Percentiles rank a stretch among this genome's conserved stretches.
phyloP scores from a whole-genome alignment of 2,113 vertebrate genomes.

The Anguilla japonica region DNA sequence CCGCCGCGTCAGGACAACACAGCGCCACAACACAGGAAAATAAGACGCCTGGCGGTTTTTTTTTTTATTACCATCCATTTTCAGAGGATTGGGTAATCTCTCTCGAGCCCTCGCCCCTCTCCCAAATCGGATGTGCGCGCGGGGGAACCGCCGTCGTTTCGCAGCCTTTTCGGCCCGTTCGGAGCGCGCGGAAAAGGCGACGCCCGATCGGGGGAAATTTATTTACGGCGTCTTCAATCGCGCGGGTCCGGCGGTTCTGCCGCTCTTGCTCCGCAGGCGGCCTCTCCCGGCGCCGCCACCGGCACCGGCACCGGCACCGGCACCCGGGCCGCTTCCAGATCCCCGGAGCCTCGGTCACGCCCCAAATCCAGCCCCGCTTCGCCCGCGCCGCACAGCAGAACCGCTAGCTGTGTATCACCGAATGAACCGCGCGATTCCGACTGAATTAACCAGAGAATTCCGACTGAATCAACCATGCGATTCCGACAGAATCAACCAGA shows the following conservation, averaged over 20 bases:
- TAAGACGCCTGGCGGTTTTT: not conserved
- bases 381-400: not conserved
- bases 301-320: not conserved
- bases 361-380: not conserved
- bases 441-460: too few species aligned
- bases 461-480: too few species aligned
- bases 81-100: conserved; percentile 12
- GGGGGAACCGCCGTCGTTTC: conserved; percentile 56
- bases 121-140: conserved; percentile 70
- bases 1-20: not conserved
- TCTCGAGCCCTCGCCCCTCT: conserved; percentile 59
- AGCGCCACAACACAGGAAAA: not conserved
- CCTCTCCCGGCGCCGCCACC: not conserved
- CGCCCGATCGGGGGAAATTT: not conserved
- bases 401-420: too few species aligned
- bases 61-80: conserved; percentile 13
- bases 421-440: not conserved
- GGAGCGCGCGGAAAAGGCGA: not conserved
- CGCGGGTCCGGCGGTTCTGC: not conserved
- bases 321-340: not conserved
- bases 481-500: too few species aligned
- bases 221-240: not conserved
- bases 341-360: not conserved
- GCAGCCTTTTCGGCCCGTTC: not conserved
- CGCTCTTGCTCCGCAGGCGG: not conserved